Evolutionary conservation across 2,888 invertebrate species (phyloP).

Genomic region (Adelphocoris suturalis): DNA sequence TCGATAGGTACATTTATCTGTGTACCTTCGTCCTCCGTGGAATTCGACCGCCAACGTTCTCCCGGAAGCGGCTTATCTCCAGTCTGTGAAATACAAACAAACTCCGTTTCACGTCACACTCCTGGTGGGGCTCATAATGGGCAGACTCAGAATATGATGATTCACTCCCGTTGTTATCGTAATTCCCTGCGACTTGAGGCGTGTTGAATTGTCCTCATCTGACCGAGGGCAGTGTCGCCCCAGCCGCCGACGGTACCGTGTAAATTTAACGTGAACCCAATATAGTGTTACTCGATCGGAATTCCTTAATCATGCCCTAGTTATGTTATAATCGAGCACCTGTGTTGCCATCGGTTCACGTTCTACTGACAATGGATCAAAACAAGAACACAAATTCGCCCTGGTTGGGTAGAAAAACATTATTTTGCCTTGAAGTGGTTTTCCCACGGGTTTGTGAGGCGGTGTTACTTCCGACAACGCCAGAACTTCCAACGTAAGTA

Average conservation of each 20-base stretch:
- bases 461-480: conserved; percentile 5
- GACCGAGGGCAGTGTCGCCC: neutral
- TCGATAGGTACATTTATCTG: too few species aligned
- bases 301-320: neutral
- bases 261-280: too few species aligned
- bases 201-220: neutral
- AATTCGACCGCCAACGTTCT: neutral
- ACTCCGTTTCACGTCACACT: neutral
- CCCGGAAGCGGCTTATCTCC: conserved; percentile 4
- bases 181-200: neutral
- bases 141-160: neutral
- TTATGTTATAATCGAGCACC: neutral
- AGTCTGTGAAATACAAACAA: neutral
- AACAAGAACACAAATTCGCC: too few species aligned
- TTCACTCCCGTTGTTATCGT: conserved; percentile 35
- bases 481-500: conserved; percentile 31
- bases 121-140: neutral
- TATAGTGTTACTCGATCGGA: too few species aligned
- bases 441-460: conserved; percentile 41
- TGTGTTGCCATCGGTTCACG: too few species aligned
- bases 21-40: too few species aligned
- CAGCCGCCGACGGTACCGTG: neutral
- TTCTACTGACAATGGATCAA: neutral
- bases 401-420: neutral
- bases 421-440: conserved; percentile 4